These are phyloP conservation scores for Palythoa heliodiscus DNA, from an alignment of 92 coral and sea anemone genomes.

Conservation along the genomic window DNA sequence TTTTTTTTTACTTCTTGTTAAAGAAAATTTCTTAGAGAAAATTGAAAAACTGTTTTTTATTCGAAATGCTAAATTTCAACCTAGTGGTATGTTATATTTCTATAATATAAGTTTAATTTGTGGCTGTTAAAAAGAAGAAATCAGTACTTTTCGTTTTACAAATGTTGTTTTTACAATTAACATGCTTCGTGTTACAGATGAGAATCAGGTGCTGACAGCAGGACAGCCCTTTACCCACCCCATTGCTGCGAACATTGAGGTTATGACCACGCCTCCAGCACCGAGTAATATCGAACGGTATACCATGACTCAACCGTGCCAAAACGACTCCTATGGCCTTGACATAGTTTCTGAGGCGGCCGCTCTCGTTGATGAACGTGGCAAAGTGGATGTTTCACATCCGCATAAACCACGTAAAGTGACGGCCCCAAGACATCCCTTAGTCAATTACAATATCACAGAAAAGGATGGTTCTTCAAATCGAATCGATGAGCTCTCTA, in stretches of 20 bases:
- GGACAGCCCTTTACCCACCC: neutral
- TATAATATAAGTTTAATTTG: neutral
- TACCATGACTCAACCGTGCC: neutral
- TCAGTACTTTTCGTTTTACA: neutral
- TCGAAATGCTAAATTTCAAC: neutral
- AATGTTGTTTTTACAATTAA: neutral
- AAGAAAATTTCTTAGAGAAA: no score
- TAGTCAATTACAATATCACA: neutral
- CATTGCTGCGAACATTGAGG: conserved; percentile 37
- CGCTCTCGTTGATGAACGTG: neutral
- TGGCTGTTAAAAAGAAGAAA: neutral
- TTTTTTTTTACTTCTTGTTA: no score
- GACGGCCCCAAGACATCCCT: neutral
- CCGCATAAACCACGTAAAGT: neutral
- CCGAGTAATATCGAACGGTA: conserved; percentile 11
- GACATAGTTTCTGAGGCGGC: conserved; percentile 22
- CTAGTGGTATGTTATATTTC: neutral
- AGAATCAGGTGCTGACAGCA: neutral
- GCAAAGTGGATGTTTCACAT: neutral
- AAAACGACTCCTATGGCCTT: neutral
- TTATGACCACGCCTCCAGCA: conserved; percentile 21
- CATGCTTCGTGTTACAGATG: neutral
- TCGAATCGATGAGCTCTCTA: neutral
- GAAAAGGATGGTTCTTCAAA: neutral
- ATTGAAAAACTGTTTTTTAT: no score